Conservation (phyloP, 2,113 vertebrate genomes). For the Hystrix brachyura region DNA sequence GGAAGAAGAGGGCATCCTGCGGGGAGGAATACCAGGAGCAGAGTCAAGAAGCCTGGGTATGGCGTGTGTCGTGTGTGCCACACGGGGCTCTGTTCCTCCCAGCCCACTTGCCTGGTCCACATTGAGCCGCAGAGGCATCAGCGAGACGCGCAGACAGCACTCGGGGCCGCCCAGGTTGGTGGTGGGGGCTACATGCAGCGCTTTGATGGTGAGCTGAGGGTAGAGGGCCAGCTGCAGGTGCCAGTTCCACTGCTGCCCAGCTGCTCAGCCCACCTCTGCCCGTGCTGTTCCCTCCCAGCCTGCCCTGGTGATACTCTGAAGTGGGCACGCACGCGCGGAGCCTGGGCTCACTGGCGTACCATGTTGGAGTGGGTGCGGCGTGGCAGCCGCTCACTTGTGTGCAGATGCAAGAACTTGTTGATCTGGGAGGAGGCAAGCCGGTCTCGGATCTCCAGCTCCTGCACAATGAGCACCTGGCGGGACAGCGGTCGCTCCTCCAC, state of each 20-base stretch:
- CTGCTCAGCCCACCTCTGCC: fast-evolving
- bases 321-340: background rate
- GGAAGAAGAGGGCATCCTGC: conserved; percentile 96
- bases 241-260: fast-evolving
- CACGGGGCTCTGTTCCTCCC: fast-evolving
- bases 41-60: background rate
- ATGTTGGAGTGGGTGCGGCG: conserved; percentile 95
- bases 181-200: conserved; percentile 93
- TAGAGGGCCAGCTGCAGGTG: background rate
- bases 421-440: conserved; percentile 94
- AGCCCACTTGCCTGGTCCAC: conserved; percentile 91
- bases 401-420: conserved; percentile 96
- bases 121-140: conserved; percentile 94
- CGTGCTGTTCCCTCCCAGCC: fast-evolving
- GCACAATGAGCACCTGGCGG: conserved; percentile 96
- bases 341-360: conserved; percentile 82
- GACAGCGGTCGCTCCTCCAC: conserved; percentile 91
- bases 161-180: conserved; percentile 92
- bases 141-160: conserved; percentile 94
- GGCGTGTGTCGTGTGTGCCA: fast-evolving
- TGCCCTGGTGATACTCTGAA: fast-evolving
- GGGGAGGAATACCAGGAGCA: fast-evolving
- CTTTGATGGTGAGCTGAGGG: conserved; percentile 94
- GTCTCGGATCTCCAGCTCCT: conserved; percentile 95
- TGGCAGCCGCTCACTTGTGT: conserved; percentile 96